phyloP scores from a whole-genome alignment of 2,797 vertebrate genomes.

The Okamejei kenojei region DNA sequence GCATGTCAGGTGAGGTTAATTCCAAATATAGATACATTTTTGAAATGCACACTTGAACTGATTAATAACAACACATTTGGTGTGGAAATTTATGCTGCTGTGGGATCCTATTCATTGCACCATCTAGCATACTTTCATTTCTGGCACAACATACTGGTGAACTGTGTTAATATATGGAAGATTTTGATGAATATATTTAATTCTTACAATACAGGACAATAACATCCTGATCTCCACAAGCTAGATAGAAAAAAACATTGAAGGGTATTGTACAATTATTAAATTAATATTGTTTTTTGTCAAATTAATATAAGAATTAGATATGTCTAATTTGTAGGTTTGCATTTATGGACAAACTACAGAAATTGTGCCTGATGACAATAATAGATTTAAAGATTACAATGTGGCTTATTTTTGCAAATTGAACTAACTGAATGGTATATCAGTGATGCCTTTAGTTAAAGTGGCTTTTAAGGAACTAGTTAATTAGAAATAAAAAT shows the following conservation, averaged over 20 bases:
- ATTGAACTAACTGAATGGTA: not conserved
- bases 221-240: not conserved
- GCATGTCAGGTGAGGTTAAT: not conserved
- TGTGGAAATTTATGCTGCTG: not conserved
- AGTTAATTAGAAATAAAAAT: not conserved
- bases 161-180: not conserved
- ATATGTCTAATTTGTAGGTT: not conserved
- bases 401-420: not conserved
- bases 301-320: not conserved
- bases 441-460: not conserved
- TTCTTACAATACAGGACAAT: not conserved
- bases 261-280: not conserved
- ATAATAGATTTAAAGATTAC: not conserved
- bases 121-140: not conserved
- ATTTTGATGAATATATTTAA: not conserved
- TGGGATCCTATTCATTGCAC: not conserved
- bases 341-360: not conserved
- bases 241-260: not conserved
- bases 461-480: not conserved
- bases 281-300: not conserved
- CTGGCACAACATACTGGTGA: not conserved
- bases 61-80: not conserved
- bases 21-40: conserved; percentile 14
- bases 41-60: not conserved
- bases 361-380: not conserved